Base-by-base conservation (phyloP, 2,797 vertebrate genomes). In the Bovichtus diacanthus region DNA sequence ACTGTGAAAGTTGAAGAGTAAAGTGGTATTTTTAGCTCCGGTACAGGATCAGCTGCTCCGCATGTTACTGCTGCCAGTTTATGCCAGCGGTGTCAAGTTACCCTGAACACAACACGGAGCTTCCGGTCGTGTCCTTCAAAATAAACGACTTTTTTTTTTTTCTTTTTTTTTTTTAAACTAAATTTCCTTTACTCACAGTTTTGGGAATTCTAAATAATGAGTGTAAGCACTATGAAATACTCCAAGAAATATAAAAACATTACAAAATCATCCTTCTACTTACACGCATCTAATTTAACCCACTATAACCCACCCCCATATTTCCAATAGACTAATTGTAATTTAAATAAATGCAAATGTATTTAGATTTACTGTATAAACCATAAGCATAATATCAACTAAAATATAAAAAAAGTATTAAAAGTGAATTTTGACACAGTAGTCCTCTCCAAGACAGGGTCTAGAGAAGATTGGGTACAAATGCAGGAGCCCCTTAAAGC, bases 1-100 rank as follows among this genome's bases (percentile, higher is more conserved):
- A 62, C 39, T 47, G 67, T 64, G 54, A 62, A 71, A 82, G 62
- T 8, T 63, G 64, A 19, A 72, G 72, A 59, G 74, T 62, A 64
- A 43, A 88, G 82, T 70, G 89, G 93, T 95, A 96, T 96, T 95
- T 95, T 96, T 95, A 95, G 95, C 89, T 70, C 69, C 38, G 23
- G 65, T 49, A n/a, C 63, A 66, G 82, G 73, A 88, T 94, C 94
- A 95, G 94, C 94, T 94, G 94, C 91, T 87, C 90, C 54, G 73
- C 92, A 85, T 77, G 65, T 44, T 46, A 74, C 78, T 75, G 78
- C 86, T 66, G 84, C 63, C 74, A 18, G 66, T 43, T 64, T 44
- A 50, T 29, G 70, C 10, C 2, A 25, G 1, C 0, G 2, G 3
- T 0, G 49, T 66, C 69, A 79, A 65, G 58, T 1, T 10, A 5